Conservation (phyloP, 2,797 vertebrate species). For the Dallia pectoralis region DNA sequence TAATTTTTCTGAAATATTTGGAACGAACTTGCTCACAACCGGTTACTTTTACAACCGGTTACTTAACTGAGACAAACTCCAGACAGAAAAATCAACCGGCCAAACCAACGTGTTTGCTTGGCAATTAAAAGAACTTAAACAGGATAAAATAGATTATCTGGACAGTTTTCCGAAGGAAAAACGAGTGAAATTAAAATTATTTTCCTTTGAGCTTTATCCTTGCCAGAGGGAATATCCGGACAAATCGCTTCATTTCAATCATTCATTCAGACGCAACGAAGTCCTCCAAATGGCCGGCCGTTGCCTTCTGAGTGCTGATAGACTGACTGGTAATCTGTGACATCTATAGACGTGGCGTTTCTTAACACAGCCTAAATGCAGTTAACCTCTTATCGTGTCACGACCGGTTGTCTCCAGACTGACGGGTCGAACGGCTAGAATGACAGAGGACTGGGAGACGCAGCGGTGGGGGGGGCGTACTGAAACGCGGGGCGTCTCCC, state of each 20-base stretch:
- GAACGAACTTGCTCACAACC: no score
- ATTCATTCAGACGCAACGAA: neutral
- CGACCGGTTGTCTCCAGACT: neutral
- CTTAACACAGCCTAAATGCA: neutral
- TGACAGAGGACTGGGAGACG: neutral
- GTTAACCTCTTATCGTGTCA: neutral
- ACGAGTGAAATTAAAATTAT: neutral
- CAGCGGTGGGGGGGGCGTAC: neutral
- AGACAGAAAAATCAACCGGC: neutral
- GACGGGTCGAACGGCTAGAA: neutral
- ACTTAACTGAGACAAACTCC: neutral
- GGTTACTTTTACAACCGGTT: no score
- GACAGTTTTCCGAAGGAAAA: neutral
- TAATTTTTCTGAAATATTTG: no score
- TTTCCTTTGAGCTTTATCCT: neutral
- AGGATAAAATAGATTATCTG: neutral
- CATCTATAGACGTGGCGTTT: neutral
- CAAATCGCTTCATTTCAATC: neutral
- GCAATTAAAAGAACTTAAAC: neutral
- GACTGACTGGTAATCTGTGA: neutral
- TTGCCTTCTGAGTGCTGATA: neutral
- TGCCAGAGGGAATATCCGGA: neutral
- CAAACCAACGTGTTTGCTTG: neutral
- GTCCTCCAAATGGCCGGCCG: neutral
- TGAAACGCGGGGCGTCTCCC: conserved; percentile 32